phyloP scores from a whole-genome alignment of 2,113 vertebrate genomes.

The Strix uralensis region DNA sequence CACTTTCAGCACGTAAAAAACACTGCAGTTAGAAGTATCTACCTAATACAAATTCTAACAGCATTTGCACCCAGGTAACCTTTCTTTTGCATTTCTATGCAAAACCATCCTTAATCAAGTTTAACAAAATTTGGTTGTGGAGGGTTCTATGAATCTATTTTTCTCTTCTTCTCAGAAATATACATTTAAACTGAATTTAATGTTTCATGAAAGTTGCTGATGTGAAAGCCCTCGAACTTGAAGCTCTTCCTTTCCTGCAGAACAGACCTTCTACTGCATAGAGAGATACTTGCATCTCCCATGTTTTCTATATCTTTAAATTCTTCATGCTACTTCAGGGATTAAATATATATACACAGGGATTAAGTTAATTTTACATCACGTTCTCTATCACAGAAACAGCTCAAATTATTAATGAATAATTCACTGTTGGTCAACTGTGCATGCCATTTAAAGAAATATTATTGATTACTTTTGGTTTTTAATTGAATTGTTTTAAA shows the following conservation, averaged over 20 bases:
- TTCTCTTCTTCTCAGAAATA: background rate
- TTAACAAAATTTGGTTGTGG: background rate
- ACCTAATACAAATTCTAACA: background rate
- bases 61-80: background rate
- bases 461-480: background rate
- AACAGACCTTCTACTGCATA: background rate
- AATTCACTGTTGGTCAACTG: background rate
- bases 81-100: background rate
- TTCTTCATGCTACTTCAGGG: background rate
- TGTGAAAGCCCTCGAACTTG: background rate
- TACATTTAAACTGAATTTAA: background rate
- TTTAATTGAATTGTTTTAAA: background rate
- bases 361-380: background rate
- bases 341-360: background rate
- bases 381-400: background rate
- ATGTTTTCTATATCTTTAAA: background rate
- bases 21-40: background rate
- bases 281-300: background rate
- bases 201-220: background rate
- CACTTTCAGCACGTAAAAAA: background rate
- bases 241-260: background rate
- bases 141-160: background rate
- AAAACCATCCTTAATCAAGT: background rate
- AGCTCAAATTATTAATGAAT: background rate
- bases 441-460: background rate